phyloP scores from a whole-genome alignment of 1,140 invertebrate species.

The Adoxophyes honmai region DNA sequence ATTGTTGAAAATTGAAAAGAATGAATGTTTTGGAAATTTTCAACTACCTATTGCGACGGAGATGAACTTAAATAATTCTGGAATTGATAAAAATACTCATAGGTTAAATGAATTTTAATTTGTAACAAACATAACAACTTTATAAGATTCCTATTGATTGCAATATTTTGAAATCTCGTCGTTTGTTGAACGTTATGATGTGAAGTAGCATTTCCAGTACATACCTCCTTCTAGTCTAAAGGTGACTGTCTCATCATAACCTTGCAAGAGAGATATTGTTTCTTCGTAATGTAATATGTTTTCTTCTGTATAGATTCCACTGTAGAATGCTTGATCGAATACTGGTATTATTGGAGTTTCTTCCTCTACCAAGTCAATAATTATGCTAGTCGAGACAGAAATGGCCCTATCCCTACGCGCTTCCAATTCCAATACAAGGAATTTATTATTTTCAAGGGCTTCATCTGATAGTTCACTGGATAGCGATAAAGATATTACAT shows the following conservation, averaged over 20 bases:
- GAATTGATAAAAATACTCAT: too few relatives aligned
- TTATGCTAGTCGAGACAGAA: constrained; percentile 30
- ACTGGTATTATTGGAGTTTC: constrained; percentile 26
- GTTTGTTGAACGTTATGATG: too few relatives aligned
- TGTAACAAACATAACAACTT: too few relatives aligned
- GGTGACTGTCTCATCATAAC: constrained; percentile 39
- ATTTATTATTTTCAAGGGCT: constrained; percentile 28
- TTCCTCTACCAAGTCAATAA: constrained; percentile 33
- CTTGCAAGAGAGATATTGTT: constrained; percentile 29
- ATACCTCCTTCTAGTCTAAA: constrained; percentile 48
- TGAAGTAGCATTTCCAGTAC: neutral
- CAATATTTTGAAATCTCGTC: too few relatives aligned
- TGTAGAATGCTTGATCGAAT: constrained; percentile 43
- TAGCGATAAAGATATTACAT: constrained; percentile 28
- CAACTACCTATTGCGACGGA: too few relatives aligned
- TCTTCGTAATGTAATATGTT: constrained; percentile 32
- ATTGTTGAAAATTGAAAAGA: too few relatives aligned
- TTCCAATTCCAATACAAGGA: constrained; percentile 41
- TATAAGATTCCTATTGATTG: too few relatives aligned
- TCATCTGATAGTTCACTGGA: constrained; percentile 25
- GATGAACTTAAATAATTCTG: too few relatives aligned
- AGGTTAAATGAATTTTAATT: too few relatives aligned
- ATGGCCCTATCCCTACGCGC: constrained; percentile 38
- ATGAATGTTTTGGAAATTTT: too few relatives aligned
- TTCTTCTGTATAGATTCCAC: constrained; percentile 30